Conservation (phyloP, 2,113 vertebrate genomes). For the Octodon degus region DNA sequence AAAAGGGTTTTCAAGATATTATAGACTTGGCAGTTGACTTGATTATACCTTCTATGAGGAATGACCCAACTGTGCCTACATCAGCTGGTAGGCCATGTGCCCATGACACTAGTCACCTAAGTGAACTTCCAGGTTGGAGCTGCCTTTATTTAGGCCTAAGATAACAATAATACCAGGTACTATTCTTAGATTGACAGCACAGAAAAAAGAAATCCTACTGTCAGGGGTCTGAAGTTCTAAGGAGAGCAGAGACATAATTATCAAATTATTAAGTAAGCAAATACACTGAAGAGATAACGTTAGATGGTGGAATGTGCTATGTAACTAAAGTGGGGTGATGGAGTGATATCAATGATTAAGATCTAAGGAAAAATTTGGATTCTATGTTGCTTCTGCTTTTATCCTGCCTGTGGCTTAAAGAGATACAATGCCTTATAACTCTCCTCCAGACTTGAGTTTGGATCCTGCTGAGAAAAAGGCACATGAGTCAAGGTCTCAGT, state of each 20-base stretch:
- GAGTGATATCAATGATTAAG: not conserved
- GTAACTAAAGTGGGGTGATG: not conserved
- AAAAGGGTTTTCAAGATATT: not conserved
- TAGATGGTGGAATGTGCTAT: not conserved
- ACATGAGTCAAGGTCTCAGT: too few species aligned
- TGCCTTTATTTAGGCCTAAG: not conserved
- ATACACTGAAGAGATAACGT: not conserved
- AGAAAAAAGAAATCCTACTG: not conserved
- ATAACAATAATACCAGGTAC: not conserved
- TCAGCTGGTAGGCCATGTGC: not conserved
- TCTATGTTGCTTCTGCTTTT: not conserved
- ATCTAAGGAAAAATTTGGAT: not conserved
- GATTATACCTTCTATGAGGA: not conserved
- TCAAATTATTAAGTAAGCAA: not conserved
- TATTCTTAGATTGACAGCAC: not conserved
- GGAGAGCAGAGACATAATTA: not conserved
- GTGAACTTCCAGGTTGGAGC: not conserved
- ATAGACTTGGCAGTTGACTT: not conserved
- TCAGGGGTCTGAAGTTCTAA: not conserved
- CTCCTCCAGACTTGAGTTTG: not conserved
- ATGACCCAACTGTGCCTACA: not conserved
- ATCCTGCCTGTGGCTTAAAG: not conserved
- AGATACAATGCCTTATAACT: too few species aligned
- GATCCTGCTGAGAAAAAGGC: not conserved
- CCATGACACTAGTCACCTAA: not conserved